Conservation (phyloP, 2,888 invertebrate genomes). For the Blomia tropicalis region DNA sequence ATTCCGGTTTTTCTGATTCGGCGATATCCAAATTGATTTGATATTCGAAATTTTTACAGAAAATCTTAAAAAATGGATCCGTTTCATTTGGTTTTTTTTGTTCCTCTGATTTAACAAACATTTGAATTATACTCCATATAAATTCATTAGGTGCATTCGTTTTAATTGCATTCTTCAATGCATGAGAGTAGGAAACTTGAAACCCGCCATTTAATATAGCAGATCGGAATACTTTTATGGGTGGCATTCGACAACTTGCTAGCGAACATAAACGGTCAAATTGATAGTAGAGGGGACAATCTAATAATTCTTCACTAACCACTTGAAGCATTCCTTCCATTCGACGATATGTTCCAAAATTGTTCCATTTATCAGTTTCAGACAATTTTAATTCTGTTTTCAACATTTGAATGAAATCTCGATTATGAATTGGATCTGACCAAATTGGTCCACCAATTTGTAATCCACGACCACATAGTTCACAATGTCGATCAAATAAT, state of each 20-base stretch:
- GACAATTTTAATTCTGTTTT: constrained; percentile 32
- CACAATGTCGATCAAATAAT: constrained; percentile 51
- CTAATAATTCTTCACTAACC: constrained; percentile 54
- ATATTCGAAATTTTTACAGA: not conserved
- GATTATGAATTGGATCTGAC: constrained; percentile 67
- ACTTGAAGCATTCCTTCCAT: constrained; percentile 27
- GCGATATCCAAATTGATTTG: constrained; percentile 39
- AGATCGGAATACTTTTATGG: constrained; percentile 58
- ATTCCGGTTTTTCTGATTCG: constrained; percentile 60
- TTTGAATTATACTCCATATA: constrained; percentile 78
- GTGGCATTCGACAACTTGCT: constrained; percentile 49
- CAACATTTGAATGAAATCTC: constrained; percentile 48
- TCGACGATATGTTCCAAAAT: constrained; percentile 28
- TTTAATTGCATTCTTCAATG: constrained; percentile 69
- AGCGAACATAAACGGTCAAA: constrained; percentile 58
- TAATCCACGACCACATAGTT: constrained; percentile 51
- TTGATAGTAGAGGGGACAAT: constrained; percentile 72
- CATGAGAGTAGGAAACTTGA: constrained; percentile 79
- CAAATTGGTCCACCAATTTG: constrained; percentile 79
- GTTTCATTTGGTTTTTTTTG: constrained; percentile 20
- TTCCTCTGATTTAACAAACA: constrained; percentile 46
- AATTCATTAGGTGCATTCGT: constrained; percentile 70
- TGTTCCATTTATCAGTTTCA: not conserved
- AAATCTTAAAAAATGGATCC: constrained; percentile 18
- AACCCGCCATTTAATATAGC: constrained; percentile 76